These are phyloP conservation scores for Carassius carassius DNA, from an alignment of 2,113 vertebrate species.

Conservation along the genomic window DNA sequence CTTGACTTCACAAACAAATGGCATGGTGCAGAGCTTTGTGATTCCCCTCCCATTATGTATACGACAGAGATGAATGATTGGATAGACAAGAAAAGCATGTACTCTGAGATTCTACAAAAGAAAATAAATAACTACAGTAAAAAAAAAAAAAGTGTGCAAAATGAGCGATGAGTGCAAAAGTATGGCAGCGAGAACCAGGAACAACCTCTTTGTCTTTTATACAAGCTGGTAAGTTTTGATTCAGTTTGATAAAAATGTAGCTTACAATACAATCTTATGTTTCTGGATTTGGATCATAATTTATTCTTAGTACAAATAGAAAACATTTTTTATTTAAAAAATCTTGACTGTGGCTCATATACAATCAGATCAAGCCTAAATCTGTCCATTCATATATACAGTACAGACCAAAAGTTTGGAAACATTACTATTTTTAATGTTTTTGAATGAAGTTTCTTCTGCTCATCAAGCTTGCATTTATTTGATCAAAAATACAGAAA, in stretches of 20 bases:
- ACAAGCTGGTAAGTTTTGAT: constrained; percentile 53
- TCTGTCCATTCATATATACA: not conserved
- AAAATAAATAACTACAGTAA: constrained; percentile 1
- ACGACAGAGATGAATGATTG: not conserved
- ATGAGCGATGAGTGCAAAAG: constrained; percentile 44
- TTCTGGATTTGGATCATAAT: constrained; percentile 48
- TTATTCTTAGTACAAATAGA: constrained; percentile 51
- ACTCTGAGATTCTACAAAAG: constrained; percentile 4
- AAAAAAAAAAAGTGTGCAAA: not conserved
- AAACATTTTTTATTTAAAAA: not conserved
- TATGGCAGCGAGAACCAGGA: constrained; percentile 45
- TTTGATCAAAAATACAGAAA: too few species aligned
- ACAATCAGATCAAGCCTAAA: constrained; percentile 51
- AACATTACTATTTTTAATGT: too few species aligned
- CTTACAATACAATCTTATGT: constrained; percentile 46
- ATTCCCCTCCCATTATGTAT: not conserved
- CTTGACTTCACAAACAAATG: constrained; percentile 1
- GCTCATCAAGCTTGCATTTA: too few species aligned
- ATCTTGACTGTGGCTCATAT: constrained; percentile 46
- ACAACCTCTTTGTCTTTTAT: constrained; percentile 46
- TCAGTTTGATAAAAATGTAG: constrained; percentile 50
- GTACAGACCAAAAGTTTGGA: too few species aligned
- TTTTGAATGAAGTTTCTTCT: too few species aligned
- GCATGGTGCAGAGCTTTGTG: not conserved
- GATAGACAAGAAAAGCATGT: constrained; percentile 2